Percentiles rank a stretch among this genome's conserved stretches.
phyloP scores from a whole-genome alignment of 2,113 vertebrate genomes.

The Prunella himalayana region DNA sequence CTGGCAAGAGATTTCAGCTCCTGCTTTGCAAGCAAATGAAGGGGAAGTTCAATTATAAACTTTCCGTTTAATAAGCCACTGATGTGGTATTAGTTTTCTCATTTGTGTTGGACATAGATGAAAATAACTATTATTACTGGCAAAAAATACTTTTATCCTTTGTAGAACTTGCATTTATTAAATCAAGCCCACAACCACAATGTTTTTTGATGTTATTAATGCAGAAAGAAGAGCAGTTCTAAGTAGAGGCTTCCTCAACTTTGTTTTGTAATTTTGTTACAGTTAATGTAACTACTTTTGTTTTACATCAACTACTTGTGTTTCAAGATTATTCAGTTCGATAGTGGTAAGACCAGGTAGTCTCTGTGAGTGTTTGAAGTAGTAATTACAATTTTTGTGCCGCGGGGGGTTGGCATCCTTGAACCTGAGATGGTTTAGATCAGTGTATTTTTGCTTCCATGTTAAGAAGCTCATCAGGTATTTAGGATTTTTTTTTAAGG shows the following conservation, averaged over 20 bases:
- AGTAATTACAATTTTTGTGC: background rate
- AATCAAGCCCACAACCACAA: background rate
- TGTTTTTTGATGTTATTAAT: background rate
- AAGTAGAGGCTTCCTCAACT: background rate
- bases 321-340: background rate
- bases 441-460: background rate
- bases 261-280: background rate
- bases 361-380: background rate
- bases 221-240: background rate
- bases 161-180: background rate
- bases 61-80: background rate
- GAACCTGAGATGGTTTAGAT: background rate
- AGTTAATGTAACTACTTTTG: background rate
- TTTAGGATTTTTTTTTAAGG: background rate
- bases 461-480: background rate
- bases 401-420: background rate
- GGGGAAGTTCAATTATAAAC: background rate
- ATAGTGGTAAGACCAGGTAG: background rate
- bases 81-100: background rate
- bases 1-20: background rate
- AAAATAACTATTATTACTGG: background rate
- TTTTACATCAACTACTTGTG: background rate
- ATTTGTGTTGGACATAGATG: background rate
- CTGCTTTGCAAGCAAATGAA: background rate
- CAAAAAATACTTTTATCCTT: background rate